Conservation (phyloP, 2,113 vertebrate genomes). For the Ceyx margarethae region DNA sequence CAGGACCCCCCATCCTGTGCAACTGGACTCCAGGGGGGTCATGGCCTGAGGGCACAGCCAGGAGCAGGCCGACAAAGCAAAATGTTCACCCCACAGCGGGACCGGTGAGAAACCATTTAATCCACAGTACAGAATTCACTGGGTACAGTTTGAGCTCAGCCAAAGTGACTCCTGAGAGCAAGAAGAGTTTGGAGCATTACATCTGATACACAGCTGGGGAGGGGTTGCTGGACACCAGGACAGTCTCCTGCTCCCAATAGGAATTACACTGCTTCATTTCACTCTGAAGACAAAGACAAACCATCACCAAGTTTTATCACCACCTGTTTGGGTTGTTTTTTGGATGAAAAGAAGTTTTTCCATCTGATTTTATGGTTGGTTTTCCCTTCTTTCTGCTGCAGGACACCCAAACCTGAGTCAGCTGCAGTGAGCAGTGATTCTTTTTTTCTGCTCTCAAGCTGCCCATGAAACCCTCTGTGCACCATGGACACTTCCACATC, state of each 20-base stretch:
- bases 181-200: conserved; percentile 72
- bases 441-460: background rate
- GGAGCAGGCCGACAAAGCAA: conserved; percentile 59
- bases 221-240: conserved; percentile 65
- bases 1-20: background rate
- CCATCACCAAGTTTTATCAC: conserved; percentile 10
- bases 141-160: conserved; percentile 68
- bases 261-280: conserved; percentile 8
- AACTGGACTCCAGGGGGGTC: conserved; percentile 1
- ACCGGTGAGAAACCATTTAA: conserved; percentile 74
- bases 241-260: conserved; percentile 43
- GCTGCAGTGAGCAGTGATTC: background rate
- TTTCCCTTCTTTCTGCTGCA: background rate
- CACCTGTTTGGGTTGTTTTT: background rate
- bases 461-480: background rate
- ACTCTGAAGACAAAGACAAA: conserved; percentile 11
- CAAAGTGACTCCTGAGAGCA: conserved; percentile 71
- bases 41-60: background rate
- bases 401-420: conserved; percentile 1
- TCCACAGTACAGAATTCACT: conserved; percentile 69
- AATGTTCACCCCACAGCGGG: conserved; percentile 67
- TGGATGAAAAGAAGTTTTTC: background rate
- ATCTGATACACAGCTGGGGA: conserved; percentile 76
- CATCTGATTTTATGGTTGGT: background rate
- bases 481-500: background rate